Conservation (phyloP, 2,888 invertebrate species). For the Patella caerulea region DNA sequence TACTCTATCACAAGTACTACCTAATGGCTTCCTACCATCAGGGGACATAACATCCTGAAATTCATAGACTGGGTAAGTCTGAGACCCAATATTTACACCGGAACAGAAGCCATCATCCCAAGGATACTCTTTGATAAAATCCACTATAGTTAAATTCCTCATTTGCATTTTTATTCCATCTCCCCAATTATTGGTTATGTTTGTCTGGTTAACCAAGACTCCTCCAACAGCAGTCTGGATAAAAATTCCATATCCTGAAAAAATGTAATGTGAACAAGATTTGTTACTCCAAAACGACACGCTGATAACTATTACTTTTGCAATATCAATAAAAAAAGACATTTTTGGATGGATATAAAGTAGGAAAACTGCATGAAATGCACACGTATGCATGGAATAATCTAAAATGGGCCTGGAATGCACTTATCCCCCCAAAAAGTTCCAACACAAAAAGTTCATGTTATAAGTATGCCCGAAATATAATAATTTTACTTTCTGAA, state of each 20-base stretch:
- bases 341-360: neutral
- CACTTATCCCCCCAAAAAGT: too few species aligned
- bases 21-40: conserved; percentile 44
- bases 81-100: conserved; percentile 34
- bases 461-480: too few species aligned
- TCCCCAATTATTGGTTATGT: conserved; percentile 66
- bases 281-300: too few species aligned
- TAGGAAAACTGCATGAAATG: neutral
- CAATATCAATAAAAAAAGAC: neutral
- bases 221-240: conserved; percentile 66
- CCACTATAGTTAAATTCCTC: conserved; percentile 57
- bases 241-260: conserved; percentile 67
- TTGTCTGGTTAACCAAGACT: conserved; percentile 62
- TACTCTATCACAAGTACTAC: conserved; percentile 35
- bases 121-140: conserved; percentile 57
- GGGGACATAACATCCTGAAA: conserved; percentile 50
- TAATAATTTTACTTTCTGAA: too few species aligned
- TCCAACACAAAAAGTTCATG: too few species aligned
- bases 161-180: conserved; percentile 69
- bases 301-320: neutral
- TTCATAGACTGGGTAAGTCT: conserved; percentile 49
- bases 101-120: conserved; percentile 55
- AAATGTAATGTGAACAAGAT: too few species aligned
- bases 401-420: too few species aligned
- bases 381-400: too few species aligned